Conservation (phyloP, 2,888 invertebrate species). For the Alsophila aescularia region DNA sequence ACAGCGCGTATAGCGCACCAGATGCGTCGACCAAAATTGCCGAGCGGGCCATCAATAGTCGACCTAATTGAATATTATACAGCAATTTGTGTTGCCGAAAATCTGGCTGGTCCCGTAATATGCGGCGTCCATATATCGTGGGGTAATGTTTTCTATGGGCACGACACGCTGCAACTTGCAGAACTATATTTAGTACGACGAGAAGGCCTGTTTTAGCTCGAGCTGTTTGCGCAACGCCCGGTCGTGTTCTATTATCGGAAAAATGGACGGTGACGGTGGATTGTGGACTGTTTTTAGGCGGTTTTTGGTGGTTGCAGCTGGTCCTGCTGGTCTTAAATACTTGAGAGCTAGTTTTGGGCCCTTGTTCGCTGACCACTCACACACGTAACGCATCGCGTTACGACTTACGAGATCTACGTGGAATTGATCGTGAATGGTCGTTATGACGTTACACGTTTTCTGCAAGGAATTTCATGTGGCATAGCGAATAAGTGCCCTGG, state of each 20-base stretch:
- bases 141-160: slow-evolving; percentile 73
- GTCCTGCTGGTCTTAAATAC: not conserved
- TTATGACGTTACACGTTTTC: too few species aligned
- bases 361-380: too few species aligned
- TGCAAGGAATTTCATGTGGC: too few species aligned
- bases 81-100: slow-evolving; percentile 82
- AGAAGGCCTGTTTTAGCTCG: slow-evolving; percentile 66
- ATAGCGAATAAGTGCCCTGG: too few species aligned
- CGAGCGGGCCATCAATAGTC: slow-evolving; percentile 76
- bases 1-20: slow-evolving; percentile 61
- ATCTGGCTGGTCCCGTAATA: slow-evolving; percentile 72
- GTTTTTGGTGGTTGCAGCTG: slow-evolving; percentile 33
- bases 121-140: slow-evolving; percentile 79
- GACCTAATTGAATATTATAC: slow-evolving; percentile 83
- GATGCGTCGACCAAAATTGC: slow-evolving; percentile 82
- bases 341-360: too few species aligned
- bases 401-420: too few species aligned
- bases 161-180: slow-evolving; percentile 69
- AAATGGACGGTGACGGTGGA: slow-evolving; percentile 53
- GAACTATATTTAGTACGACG: slow-evolving; percentile 59
- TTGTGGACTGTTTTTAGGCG: slow-evolving; percentile 30
- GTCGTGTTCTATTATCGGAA: slow-evolving; percentile 79
- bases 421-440: too few species aligned
- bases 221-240: slow-evolving; percentile 76
- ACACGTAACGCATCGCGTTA: too few species aligned